phyloP scores from a whole-genome alignment of 2,888 invertebrate species.

The Tenthredo scrophulariae region DNA sequence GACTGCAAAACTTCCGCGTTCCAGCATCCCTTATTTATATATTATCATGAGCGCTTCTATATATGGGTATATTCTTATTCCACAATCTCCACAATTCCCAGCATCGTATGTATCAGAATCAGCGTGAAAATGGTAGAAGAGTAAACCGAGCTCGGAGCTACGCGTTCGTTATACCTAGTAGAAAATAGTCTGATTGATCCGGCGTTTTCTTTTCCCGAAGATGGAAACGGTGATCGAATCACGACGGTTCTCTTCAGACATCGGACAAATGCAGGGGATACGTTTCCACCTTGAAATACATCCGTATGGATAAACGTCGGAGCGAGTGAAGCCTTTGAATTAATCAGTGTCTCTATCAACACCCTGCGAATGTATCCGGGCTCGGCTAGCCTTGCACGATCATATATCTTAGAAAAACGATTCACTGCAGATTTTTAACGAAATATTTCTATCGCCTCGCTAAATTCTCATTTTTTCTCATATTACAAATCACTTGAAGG shows the following conservation, averaged over 20 bases:
- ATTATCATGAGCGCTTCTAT: background rate
- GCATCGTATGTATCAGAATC: background rate
- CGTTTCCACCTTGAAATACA: slow-evolving; percentile 6
- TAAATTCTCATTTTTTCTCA: no score
- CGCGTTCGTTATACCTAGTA: background rate
- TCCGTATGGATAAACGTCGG: slow-evolving; percentile 14
- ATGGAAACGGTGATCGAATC: slow-evolving; percentile 28
- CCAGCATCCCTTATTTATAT: slow-evolving; percentile 3
- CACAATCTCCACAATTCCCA: no score
- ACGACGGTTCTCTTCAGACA: slow-evolving; percentile 2
- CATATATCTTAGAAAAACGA: background rate
- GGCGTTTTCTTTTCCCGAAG: background rate
- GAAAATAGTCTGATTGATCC: slow-evolving; percentile 29
- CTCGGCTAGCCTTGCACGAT: background rate
- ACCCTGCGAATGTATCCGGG: background rate
- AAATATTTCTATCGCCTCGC: background rate
- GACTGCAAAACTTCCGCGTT: background rate
- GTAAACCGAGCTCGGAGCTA: background rate
- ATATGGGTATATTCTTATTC: background rate
- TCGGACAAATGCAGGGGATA: slow-evolving; percentile 22
- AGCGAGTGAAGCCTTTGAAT: slow-evolving; percentile 10
- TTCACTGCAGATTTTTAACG: background rate
- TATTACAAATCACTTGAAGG: background rate
- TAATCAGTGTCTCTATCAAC: slow-evolving; percentile 38
- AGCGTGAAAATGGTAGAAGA: slow-evolving; percentile 4